phyloP scores from a whole-genome alignment of 2,113 vertebrate genomes.

The Centropristis striata region DNA sequence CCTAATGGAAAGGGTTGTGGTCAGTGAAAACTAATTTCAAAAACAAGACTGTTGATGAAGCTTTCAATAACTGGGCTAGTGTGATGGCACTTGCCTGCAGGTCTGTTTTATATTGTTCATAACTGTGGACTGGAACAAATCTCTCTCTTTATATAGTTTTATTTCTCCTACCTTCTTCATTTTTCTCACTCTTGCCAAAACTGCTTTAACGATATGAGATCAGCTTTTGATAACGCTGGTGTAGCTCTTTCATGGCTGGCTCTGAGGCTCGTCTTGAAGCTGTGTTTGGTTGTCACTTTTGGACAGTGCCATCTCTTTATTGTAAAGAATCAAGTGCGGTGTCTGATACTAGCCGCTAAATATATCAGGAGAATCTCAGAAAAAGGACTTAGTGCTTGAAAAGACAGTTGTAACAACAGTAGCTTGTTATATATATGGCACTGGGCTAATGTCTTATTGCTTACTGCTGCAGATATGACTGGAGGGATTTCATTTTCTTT shows the following conservation, averaged over 20 bases:
- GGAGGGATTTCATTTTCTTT: slow-evolving; percentile 13
- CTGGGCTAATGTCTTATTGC: slow-evolving; percentile 29
- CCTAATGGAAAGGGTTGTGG: slow-evolving; percentile 32
- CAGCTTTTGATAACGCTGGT: background rate
- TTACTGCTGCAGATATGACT: slow-evolving; percentile 4
- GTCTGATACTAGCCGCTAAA: slow-evolving; percentile 11
- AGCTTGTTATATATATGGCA: slow-evolving; percentile 27
- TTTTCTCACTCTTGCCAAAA: slow-evolving; percentile 34
- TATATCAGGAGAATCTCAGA: slow-evolving; percentile 13
- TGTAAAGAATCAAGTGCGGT: slow-evolving; percentile 27
- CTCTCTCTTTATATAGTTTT: slow-evolving; percentile 2
- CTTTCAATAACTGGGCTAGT: slow-evolving; percentile 13
- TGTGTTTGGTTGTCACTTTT: slow-evolving; percentile 20
- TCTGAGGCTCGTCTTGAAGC: slow-evolving; percentile 18
- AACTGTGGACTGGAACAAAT: slow-evolving; percentile 17
- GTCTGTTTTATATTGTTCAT: slow-evolving; percentile 5
- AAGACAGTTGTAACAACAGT: background rate
- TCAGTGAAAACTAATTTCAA: slow-evolving; percentile 17
- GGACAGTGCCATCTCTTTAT: slow-evolving; percentile 19
- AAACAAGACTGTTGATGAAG: slow-evolving; percentile 4
- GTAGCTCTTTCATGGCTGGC: slow-evolving; percentile 1
- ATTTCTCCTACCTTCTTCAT: background rate
- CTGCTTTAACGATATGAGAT: slow-evolving; percentile 16
- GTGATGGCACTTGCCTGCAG: background rate
- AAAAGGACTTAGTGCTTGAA: background rate